A percentile compares a stretch with the other conserved stretches of the same genome.
Conservation (phyloP, 1,140 invertebrate genomes). For the Pogonognathellus flavescens region DNA sequence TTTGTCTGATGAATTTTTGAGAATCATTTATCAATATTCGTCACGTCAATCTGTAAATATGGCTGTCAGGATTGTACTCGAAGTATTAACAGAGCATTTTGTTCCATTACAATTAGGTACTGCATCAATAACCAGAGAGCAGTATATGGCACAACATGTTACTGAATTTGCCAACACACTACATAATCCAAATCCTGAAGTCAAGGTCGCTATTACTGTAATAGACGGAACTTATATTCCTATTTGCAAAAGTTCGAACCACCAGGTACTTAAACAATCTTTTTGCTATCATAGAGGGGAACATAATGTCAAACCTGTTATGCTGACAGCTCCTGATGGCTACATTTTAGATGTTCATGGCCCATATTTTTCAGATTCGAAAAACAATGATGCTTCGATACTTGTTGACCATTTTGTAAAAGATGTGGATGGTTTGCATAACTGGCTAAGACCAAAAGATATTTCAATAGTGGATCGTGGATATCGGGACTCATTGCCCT, state of each 20-base stretch:
- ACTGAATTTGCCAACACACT: too few relatives aligned
- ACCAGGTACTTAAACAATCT: slow-evolving; percentile 22
- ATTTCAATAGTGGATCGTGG: slow-evolving; percentile 54
- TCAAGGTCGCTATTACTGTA: too few relatives aligned
- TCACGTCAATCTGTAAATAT: background rate
- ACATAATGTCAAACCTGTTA: slow-evolving; percentile 58
- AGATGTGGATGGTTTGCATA: slow-evolving; percentile 46
- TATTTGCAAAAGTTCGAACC: slow-evolving; percentile 52
- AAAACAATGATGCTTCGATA: slow-evolving; percentile 63
- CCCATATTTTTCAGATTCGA: slow-evolving; percentile 61
- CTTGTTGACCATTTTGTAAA: slow-evolving; percentile 53
- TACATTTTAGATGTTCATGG: slow-evolving; percentile 63
- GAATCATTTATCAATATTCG: background rate
- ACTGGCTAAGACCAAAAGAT: slow-evolving; percentile 52
- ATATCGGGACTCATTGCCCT: background rate
- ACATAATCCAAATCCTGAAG: too few relatives aligned
- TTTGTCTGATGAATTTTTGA: background rate
- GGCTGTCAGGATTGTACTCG: background rate
- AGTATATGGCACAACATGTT: too few relatives aligned
- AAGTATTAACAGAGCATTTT: background rate
- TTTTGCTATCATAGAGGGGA: slow-evolving; percentile 61
- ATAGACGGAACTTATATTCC: too few relatives aligned
- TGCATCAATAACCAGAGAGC: too few relatives aligned
- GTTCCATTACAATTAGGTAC: too few relatives aligned
- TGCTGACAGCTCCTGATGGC: slow-evolving; percentile 62